A percentile compares a stretch with the other conserved stretches of the same genome.
Evolutionary conservation across 2,888 invertebrate species (phyloP).

Genomic region (Chrysolina americana): DNA sequence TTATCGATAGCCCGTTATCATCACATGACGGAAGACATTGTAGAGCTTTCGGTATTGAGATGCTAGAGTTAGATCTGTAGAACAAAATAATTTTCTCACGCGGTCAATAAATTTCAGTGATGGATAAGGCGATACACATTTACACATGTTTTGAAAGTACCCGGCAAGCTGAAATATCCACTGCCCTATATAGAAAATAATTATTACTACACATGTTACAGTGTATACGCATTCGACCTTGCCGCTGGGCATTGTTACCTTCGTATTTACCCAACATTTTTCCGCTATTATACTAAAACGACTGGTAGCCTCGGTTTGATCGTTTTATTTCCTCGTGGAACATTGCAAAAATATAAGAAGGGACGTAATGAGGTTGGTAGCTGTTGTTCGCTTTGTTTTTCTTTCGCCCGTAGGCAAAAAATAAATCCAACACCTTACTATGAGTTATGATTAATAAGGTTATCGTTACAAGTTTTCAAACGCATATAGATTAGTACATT

Average conservation of each 20-base stretch:
- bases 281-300: slow-evolving; percentile 31
- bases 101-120: slow-evolving; percentile 27
- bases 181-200: slow-evolving; percentile 50
- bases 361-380: slow-evolving; percentile 15
- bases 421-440: slow-evolving; percentile 3
- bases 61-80: background rate
- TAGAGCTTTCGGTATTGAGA: too few species aligned
- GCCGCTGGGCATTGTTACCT: slow-evolving; percentile 41
- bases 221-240: slow-evolving; percentile 48
- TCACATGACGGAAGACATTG: too few species aligned
- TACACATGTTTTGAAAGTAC: slow-evolving; percentile 48
- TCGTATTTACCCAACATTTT: slow-evolving; percentile 36
- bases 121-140: slow-evolving; percentile 31
- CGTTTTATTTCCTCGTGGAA: slow-evolving; percentile 30
- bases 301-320: slow-evolving; percentile 38
- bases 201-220: slow-evolving; percentile 46
- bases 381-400: slow-evolving; percentile 4
- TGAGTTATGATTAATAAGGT: background rate
- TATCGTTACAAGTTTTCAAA: background rate
- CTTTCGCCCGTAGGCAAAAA: background rate
- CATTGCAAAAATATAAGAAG: slow-evolving; percentile 41
- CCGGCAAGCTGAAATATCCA: slow-evolving; percentile 44
- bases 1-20: too few species aligned
- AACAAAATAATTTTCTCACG: slow-evolving; percentile 9
- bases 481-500: background rate